Evolutionary conservation across 2,113 vertebrate genomes (phyloP), one percentile per base, ranked within the genome.

Genomic region (Mastomys natalensis): DNA sequence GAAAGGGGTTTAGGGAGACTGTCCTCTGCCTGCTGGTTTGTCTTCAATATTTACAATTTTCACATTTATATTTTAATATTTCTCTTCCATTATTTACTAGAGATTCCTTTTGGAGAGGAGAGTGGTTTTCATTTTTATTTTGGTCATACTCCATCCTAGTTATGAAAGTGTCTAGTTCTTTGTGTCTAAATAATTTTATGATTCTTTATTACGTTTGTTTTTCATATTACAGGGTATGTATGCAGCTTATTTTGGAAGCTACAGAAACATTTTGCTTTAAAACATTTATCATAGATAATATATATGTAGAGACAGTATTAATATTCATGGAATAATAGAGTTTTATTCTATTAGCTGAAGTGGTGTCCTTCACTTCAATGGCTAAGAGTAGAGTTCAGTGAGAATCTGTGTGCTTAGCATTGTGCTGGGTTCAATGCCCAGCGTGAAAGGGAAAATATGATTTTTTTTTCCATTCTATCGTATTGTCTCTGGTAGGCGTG

Each of bases 121-220:
- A 17, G 55, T n/a, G 37, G 2, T 77, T 98, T 74, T 88, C 84
- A 34, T 45, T 89, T 89, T 96, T n/a, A 17, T 93, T 93, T 68
- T 1, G 0, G 73, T 95, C 40, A 16, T 45, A 17, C 43, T 76
- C 87, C 64, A n/a, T 73, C 7, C n/a, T 89, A 70, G 37, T 90
- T 85, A 89, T 58, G 66, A 93, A 68, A 60, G 68, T 48, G 74
- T 81, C 22, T 64, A 91, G 73, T 60, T 89, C 58, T 82, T 87
- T 74, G 37, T 31, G 13, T 55, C 26, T n/a, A 86, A 40, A 58
- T 91, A 78, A 53, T 84, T 73, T 90, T 73, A 73, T 70, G 45
- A 40, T 77, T 91, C 22, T 22, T 86, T 94, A 68, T 53, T 68
- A 22, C 34, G 12, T 26, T 21, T 51, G 26, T 53, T 89, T 73